Conservation (phyloP, 2,888 invertebrate genomes). For the Sminthurinus aureus region DNA sequence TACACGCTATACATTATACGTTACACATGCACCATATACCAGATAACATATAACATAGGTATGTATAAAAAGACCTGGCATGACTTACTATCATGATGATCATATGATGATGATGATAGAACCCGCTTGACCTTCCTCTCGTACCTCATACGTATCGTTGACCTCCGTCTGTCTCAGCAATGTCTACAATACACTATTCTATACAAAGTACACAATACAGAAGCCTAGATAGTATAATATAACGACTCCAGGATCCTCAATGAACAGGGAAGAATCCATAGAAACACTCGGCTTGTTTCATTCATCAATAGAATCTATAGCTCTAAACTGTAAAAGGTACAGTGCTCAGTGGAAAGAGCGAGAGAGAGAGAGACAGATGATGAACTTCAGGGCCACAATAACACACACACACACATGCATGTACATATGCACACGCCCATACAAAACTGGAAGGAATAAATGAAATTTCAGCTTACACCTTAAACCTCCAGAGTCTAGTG, state of each 20-base stretch:
- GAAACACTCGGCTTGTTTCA: background rate
- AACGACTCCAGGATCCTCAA: too few species aligned
- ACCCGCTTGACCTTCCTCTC: background rate
- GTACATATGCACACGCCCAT: too few species aligned
- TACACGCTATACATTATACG: too few species aligned
- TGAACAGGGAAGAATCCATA: background rate
- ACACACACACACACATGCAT: too few species aligned
- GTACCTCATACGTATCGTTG: background rate
- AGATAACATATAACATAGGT: background rate
- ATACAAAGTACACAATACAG: too few species aligned
- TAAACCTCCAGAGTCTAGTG: too few species aligned
- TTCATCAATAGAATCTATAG: background rate
- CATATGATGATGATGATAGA: background rate
- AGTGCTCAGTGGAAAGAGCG: background rate
- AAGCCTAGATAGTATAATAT: too few species aligned
- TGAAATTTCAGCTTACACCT: too few species aligned
- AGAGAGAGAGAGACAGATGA: background rate
- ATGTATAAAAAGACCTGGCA: background rate
- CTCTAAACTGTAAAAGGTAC: background rate
- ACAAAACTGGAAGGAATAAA: too few species aligned
- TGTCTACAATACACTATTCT: too few species aligned
- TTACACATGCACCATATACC: too few species aligned
- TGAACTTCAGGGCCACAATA: constrained; percentile 10
- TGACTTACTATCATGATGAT: background rate
- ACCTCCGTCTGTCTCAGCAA: background rate